phyloP scores from a whole-genome alignment of 37 sponge, comb jelly and placozoan species.

The Tethya wilhelma region DNA sequence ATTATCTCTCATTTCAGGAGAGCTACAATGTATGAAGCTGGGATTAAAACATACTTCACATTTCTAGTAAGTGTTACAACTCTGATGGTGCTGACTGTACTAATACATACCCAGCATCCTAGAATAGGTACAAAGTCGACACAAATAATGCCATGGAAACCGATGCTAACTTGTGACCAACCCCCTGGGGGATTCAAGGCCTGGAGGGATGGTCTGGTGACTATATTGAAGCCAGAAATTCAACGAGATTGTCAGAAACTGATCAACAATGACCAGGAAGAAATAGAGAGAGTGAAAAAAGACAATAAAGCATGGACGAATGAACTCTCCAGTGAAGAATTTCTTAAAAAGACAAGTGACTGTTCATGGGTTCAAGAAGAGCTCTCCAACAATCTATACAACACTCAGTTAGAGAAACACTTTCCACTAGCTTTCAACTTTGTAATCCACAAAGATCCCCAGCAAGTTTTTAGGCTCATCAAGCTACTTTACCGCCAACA shows the following conservation, averaged over 20 bases:
- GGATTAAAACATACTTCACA: too few relatives aligned
- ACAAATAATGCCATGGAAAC: too few relatives aligned
- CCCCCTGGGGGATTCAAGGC: neutral
- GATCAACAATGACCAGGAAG: neutral
- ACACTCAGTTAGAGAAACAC: conserved; percentile 9
- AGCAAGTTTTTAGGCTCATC: conserved; percentile 34
- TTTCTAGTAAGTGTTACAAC: too few relatives aligned
- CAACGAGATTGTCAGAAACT: neutral
- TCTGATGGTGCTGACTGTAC: too few relatives aligned
- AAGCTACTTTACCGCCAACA: conserved; percentile 38
- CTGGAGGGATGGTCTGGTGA: neutral
- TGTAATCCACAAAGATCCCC: conserved; percentile 2
- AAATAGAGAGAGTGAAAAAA: neutral
- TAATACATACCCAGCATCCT: too few relatives aligned
- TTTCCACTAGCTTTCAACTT: conserved; percentile 39
- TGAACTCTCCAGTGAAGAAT: neutral
- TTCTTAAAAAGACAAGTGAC: neutral
- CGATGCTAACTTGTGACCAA: neutral
- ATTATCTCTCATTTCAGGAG: too few relatives aligned
- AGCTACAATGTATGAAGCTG: too few relatives aligned
- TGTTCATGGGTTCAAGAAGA: neutral
- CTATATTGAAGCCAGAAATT: neutral
- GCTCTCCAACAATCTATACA: conserved; percentile 26
- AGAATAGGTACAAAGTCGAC: too few relatives aligned
- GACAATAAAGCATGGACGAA: neutral